A percentile compares a stretch with the other conserved stretches of the same genome.
Evolutionary conservation across 2,888 invertebrate genomes (phyloP).

Genomic region (Dicyrtomina minuta): DNA sequence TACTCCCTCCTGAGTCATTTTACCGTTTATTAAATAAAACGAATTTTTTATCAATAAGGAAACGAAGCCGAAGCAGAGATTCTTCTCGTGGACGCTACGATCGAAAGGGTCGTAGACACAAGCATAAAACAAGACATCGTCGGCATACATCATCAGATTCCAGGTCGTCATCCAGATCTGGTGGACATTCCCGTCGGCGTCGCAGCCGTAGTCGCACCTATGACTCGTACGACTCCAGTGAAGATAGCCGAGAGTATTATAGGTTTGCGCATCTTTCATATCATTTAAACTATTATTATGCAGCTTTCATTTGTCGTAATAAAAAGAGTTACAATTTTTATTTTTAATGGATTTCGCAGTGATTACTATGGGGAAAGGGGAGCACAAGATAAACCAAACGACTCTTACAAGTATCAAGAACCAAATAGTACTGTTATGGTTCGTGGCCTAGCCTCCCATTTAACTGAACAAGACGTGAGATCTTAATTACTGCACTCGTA

Average conservation of each 20-base stretch:
- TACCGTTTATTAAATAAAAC: too few relatives aligned
- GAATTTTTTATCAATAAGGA: neutral
- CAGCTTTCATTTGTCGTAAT: neutral
- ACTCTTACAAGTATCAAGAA: slow-evolving; percentile 62
- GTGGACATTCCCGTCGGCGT: slow-evolving; percentile 33
- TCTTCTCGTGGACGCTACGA: slow-evolving; percentile 36
- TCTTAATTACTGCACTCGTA: slow-evolving; percentile 24
- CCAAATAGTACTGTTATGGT: slow-evolving; percentile 75
- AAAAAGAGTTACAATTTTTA: neutral
- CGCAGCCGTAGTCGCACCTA: slow-evolving; percentile 37
- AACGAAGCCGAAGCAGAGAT: slow-evolving; percentile 16
- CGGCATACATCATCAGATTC: slow-evolving; percentile 36
- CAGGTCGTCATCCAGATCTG: slow-evolving; percentile 40
- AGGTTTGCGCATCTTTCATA: slow-evolving; percentile 18
- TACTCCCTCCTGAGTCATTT: too few relatives aligned
- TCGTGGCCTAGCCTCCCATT: slow-evolving; percentile 71
- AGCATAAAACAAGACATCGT: slow-evolving; percentile 23
- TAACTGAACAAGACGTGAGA: slow-evolving; percentile 75
- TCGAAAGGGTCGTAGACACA: slow-evolving; percentile 37
- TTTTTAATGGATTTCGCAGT: slow-evolving; percentile 28
- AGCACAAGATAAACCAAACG: slow-evolving; percentile 34
- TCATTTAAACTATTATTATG: neutral
- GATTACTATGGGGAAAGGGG: slow-evolving; percentile 42
- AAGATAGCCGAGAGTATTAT: slow-evolving; percentile 34
- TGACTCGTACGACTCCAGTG: slow-evolving; percentile 40